Conservation (phyloP, 2,113 vertebrate species). For the Zosterops japonicus region DNA sequence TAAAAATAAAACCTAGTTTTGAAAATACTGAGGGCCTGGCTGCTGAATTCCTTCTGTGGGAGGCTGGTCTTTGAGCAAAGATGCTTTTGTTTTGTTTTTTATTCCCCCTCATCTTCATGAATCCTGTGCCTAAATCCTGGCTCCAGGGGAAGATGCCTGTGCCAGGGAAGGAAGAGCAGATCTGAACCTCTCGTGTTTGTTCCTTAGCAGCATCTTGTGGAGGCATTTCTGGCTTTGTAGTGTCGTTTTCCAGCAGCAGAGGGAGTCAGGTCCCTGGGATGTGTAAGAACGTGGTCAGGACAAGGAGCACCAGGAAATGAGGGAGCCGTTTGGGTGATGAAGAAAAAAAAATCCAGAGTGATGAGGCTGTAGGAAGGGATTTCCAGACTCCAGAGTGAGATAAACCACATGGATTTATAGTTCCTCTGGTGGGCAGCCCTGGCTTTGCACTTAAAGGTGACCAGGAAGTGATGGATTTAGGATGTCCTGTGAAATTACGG, state of each 20-base stretch:
- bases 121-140: background rate
- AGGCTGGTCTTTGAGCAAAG: background rate
- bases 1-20: constrained; percentile 49
- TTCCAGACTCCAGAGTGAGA: background rate
- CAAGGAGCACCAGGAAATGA: background rate
- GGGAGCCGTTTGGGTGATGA: background rate
- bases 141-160: rapidly evolving
- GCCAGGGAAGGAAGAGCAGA: background rate
- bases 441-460: background rate
- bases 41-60: background rate
- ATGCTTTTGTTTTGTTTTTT: rapidly evolving
- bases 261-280: background rate
- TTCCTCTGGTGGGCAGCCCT: background rate
- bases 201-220: rapidly evolving
- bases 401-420: rapidly evolving
- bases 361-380: background rate
- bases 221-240: background rate
- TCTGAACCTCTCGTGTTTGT: rapidly evolving
- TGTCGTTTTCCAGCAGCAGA: constrained; percentile 30
- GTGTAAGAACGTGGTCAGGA: background rate
- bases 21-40: background rate
- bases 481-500: rapidly evolving
- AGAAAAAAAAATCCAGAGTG: rapidly evolving
- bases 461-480: background rate
- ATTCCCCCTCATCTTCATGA: background rate